Evolutionary conservation across 2,888 invertebrate genomes (phyloP).

Genomic region (Eilema depressum): DNA sequence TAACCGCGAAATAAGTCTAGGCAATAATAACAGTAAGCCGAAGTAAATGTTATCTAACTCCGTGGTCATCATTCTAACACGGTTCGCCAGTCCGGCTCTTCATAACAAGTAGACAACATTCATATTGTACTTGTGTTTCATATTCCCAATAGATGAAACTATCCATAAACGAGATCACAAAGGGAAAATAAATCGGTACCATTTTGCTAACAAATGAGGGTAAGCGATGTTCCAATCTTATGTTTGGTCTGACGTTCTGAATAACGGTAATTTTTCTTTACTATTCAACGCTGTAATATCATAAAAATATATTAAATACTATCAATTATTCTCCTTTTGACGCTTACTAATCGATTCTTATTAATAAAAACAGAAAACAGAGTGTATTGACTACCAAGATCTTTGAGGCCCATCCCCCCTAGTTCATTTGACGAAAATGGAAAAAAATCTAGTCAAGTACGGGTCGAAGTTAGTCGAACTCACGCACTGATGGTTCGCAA

Average conservation of each 20-base stretch:
- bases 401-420: too few species aligned
- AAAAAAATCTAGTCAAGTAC: background rate
- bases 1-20: background rate
- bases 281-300: slow-evolving; percentile 51
- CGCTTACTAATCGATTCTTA: background rate
- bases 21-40: background rate
- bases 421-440: background rate
- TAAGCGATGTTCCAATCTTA: slow-evolving; percentile 69
- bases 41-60: slow-evolving; percentile 22
- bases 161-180: slow-evolving; percentile 67
- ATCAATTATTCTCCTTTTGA: background rate
- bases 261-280: slow-evolving; percentile 56
- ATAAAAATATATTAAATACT: slow-evolving; percentile 40
- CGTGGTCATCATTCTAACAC: slow-evolving; percentile 21
- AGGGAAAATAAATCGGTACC: slow-evolving; percentile 70
- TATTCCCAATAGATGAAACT: slow-evolving; percentile 66
- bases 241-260: slow-evolving; percentile 61
- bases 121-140: slow-evolving; percentile 54
- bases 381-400: too few species aligned
- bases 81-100: slow-evolving; percentile 37
- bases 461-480: background rate
- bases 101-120: slow-evolving; percentile 41
- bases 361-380: background rate
- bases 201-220: slow-evolving; percentile 75
- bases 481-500: background rate